A percentile compares a stretch with the other conserved stretches of the same genome.
Evolutionary conservation across 2,113 vertebrate genomes (phyloP).

Genomic region (Taurulus bubalis): DNA sequence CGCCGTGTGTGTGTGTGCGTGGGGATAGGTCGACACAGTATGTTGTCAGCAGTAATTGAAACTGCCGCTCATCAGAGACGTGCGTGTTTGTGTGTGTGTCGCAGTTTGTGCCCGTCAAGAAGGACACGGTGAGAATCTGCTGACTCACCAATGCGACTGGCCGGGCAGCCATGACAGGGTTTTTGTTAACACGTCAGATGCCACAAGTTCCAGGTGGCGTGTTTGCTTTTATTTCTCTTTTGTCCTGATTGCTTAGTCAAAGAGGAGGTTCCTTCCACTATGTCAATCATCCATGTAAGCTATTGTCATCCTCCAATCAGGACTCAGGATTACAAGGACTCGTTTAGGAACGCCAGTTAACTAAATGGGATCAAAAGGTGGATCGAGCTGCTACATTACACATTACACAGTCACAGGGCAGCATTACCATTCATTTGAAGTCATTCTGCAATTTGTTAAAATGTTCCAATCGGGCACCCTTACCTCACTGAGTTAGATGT

Average conservation of each 20-base stretch:
- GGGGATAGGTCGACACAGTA: constrained; percentile 43
- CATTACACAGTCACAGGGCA: too few relatives aligned
- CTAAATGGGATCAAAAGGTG: too few relatives aligned
- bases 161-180: constrained; percentile 56
- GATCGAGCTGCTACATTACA: too few relatives aligned
- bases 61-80: constrained; percentile 57
- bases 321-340: too few relatives aligned
- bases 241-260: background rate
- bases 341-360: too few relatives aligned
- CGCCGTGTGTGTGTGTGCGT: constrained; percentile 9
- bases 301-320: background rate
- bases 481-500: too few relatives aligned
- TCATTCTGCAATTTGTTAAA: too few relatives aligned
- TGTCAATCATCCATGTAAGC: background rate
- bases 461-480: too few relatives aligned
- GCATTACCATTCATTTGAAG: too few relatives aligned
- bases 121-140: constrained; percentile 66
- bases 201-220: background rate
- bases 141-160: constrained; percentile 75
- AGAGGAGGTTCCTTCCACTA: background rate
- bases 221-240: background rate
- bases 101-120: constrained; percentile 43
- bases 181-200: constrained; percentile 36
- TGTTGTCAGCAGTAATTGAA: constrained; percentile 72
- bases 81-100: constrained; percentile 24